Evolutionary conservation across 1,140 invertebrate genomes (phyloP), one percentile per base, ranked within the genome.

Genomic region (Drosophila littoralis): DNA sequence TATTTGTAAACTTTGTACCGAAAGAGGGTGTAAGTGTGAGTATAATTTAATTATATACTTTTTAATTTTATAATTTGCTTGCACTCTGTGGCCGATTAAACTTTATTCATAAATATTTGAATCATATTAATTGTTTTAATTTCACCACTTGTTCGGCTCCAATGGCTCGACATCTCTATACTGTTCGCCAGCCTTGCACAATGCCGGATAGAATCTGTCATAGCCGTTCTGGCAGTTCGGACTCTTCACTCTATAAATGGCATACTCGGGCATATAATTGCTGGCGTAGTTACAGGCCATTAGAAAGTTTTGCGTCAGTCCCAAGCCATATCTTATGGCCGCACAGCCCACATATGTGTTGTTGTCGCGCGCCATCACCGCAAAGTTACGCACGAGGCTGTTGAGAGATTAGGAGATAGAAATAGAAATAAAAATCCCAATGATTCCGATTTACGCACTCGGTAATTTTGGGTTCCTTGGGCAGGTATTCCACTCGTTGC

Each of bases 251-350:
- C 51, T 45, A 9, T 88, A 88, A 9, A 88, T 33, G 10, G 80
- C 73, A 15, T 65, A 54, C 0, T 75, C 70, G 8, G 58, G 17
- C 6, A 64, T 15, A 61, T 32, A 67, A 28, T 88, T 77, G 66
- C 54, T 68, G 36, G 84, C 84, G 48, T 88, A 88, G 43, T 88
- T 89, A 50, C 84, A 88, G 60, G 80, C 74, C 63, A 88, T 10
- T 22, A 89, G 59, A n/a, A 84, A 88, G 10, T 73, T 54, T 0
- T 71, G 58, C 15, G 57, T 15, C 0, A 9, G 22, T 8, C 35
- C 36, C 36, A 65, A 70, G 0, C 54, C 38, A 17, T 45, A 84
- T 13, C 50, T 46, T 12, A 80, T 13, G 15, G 74, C 84, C 12
- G 80, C 84, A 42, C 84, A 88, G 22, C 84, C 84, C 42, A 88